phyloP scores from a whole-genome alignment of 1,140 invertebrate species.

The Drosophila teissieri region DNA sequence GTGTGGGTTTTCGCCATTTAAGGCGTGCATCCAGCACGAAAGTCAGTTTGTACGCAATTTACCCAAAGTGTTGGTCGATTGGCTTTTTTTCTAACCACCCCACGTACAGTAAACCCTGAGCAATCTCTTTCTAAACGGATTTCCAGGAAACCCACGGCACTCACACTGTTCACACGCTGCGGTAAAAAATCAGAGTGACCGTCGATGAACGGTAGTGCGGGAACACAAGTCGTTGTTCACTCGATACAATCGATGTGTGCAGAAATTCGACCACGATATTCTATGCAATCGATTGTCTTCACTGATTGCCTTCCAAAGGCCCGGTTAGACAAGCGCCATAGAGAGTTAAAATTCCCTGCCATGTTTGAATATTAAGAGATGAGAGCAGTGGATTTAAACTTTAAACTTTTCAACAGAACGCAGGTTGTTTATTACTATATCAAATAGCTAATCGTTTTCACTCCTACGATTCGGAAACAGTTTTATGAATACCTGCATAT shows the following conservation, averaged over 20 bases:
- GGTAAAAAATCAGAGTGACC: constrained; percentile 7
- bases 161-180: constrained; percentile 53
- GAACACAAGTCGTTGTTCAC: not conserved
- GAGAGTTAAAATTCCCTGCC: too few relatives aligned
- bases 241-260: not conserved
- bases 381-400: too few relatives aligned
- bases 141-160: constrained; percentile 35
- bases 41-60: not conserved
- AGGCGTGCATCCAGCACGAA: not conserved
- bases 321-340: too few relatives aligned
- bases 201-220: not conserved
- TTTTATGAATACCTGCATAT: too few relatives aligned
- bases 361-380: too few relatives aligned
- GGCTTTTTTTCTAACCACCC: not conserved
- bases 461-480: too few relatives aligned
- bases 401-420: too few relatives aligned
- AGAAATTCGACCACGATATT: not conserved
- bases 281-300: not conserved
- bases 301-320: not conserved
- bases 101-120: not conserved
- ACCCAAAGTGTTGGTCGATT: constrained; percentile 6
- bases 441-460: too few relatives aligned
- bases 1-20: constrained; percentile 43
- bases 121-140: constrained; percentile 10
- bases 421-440: too few relatives aligned